phyloP scores from a whole-genome alignment of 2,888 invertebrate genomes.

The Eupithecia dodoneata region DNA sequence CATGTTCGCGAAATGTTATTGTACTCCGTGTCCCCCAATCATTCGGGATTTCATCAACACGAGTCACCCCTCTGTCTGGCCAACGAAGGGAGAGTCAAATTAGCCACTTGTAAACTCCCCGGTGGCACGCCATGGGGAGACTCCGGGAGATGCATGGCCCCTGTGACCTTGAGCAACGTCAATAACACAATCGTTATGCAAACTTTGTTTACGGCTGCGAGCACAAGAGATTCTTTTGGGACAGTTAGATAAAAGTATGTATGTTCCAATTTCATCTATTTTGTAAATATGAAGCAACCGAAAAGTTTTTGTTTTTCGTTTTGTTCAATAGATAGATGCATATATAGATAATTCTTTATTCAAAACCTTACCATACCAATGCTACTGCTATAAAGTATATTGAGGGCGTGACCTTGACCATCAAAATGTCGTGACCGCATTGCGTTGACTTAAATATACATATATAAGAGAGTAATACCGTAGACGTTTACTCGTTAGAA shows the following conservation, averaged over 20 bases:
- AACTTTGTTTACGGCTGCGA: constrained; percentile 42
- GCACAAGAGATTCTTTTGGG: neutral
- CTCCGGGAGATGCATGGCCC: constrained; percentile 15
- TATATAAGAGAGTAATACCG: neutral
- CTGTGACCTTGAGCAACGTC: constrained; percentile 34
- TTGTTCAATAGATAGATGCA: neutral
- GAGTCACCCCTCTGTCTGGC: neutral
- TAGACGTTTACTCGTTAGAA: neutral
- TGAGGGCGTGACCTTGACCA: neutral
- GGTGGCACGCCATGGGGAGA: constrained; percentile 3
- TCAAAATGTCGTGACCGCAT: neutral
- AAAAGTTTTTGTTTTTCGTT: neutral
- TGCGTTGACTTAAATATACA: neutral
- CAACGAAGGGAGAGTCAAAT: constrained; percentile 16
- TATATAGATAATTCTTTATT: neutral
- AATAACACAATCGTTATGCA: constrained; percentile 40
- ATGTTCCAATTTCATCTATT: neutral
- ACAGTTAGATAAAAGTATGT: neutral
- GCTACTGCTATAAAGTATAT: neutral
- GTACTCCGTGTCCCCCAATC: neutral
- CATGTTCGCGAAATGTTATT: neutral
- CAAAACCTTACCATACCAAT: neutral
- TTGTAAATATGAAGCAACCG: neutral
- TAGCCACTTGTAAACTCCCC: constrained; percentile 19
- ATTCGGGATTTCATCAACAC: neutral